These are phyloP conservation scores for Leucoraja erinaceus DNA, from an alignment of 2,113 vertebrate species.

Conservation along the genomic window DNA sequence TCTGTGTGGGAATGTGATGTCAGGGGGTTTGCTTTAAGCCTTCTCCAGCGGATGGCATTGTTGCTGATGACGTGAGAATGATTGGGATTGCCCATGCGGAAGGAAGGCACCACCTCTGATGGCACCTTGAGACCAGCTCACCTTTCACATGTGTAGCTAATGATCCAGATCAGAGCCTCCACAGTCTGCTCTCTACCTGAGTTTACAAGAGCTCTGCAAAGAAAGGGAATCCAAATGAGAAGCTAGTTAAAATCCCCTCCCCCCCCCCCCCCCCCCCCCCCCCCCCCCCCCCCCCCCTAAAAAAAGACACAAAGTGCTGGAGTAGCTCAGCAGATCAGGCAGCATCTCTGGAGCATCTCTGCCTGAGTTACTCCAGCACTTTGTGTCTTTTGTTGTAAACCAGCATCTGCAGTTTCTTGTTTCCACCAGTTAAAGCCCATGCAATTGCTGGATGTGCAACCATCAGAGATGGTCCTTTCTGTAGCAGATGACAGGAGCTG, in stretches of 20 bases:
- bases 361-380: too few relatives aligned
- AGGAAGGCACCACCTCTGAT: not conserved
- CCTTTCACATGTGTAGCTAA: not conserved
- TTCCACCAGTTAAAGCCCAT: too few relatives aligned
- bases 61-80: slow-evolving; percentile 5
- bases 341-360: too few relatives aligned
- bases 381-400: too few relatives aligned
- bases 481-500: not conserved
- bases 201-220: too few relatives aligned
- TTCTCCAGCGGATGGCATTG: not conserved
- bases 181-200: not conserved
- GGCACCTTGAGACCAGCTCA: not conserved
- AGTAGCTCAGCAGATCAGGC: too few relatives aligned
- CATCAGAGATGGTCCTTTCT: not conserved
- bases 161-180: not conserved
- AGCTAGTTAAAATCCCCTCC: too few relatives aligned
- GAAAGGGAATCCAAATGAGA: too few relatives aligned
- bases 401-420: too few relatives aligned
- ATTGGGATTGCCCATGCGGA: not conserved
- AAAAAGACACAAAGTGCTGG: too few relatives aligned
- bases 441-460: not conserved
- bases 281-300: too few relatives aligned
- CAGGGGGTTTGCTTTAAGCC: not conserved
- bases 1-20: not conserved
- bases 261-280: too few relatives aligned